A percentile compares a stretch with the other conserved stretches of the same genome.
These are phyloP conservation scores for Spheniscus humboldti DNA, from an alignment of 2,797 vertebrate species.

Conservation along the genomic window DNA sequence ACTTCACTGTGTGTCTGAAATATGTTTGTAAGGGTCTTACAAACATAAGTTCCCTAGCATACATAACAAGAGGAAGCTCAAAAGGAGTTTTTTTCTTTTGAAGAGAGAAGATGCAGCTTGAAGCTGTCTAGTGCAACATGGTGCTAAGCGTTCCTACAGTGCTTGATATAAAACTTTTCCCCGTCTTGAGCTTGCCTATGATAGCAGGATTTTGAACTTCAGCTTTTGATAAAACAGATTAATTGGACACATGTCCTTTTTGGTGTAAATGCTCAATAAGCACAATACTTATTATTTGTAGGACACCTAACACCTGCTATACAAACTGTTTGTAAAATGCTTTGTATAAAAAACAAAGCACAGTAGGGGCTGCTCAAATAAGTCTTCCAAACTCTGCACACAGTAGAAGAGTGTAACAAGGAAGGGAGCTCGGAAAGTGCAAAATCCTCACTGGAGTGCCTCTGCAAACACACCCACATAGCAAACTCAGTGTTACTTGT, in stretches of 20 bases:
- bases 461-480: neutral
- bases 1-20: neutral
- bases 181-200: accelerated
- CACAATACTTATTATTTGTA: neutral
- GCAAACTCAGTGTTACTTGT: neutral
- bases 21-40: neutral
- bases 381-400: neutral
- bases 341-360: neutral
- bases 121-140: neutral
- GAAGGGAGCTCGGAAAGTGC: neutral
- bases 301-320: neutral
- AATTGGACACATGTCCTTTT: neutral
- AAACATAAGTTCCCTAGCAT: neutral
- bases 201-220: neutral
- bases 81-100: neutral
- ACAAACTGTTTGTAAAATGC: too few species aligned
- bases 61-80: neutral
- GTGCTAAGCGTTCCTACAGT: neutral
- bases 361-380: neutral
- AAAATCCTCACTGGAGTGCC: neutral
- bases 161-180: neutral
- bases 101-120: neutral
- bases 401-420: neutral
- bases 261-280: neutral
- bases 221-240: neutral